Percentiles rank a stretch among this genome's conserved stretches.
Evolutionary conservation across 2,797 vertebrate species (phyloP).

Genomic region (Lemur catta): DNA sequence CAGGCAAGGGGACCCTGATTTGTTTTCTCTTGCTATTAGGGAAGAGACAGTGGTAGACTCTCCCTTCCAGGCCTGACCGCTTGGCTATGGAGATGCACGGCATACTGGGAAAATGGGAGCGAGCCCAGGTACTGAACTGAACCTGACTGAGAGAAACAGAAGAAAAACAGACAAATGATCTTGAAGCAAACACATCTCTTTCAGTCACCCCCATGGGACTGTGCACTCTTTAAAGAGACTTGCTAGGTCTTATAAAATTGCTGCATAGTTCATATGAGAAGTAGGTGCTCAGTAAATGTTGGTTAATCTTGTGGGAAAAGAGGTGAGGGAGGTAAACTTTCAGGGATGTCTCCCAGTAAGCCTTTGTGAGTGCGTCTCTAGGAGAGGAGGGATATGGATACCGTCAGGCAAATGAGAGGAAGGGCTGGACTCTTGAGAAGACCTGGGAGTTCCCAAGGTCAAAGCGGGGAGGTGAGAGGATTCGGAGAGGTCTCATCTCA

Average conservation of each 20-base stretch:
- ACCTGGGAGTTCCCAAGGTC: background rate
- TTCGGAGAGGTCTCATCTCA: background rate
- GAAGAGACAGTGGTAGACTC: background rate
- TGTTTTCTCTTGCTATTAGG: background rate
- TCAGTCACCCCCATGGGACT: background rate
- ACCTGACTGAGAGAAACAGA: background rate
- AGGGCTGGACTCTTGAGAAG: background rate
- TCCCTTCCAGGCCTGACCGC: background rate
- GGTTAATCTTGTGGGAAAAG: background rate
- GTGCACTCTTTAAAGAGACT: background rate
- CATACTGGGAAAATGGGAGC: background rate
- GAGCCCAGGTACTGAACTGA: background rate
- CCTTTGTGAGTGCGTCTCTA: background rate
- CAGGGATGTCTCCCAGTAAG: background rate
- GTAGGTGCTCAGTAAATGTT: background rate
- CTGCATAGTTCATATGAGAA: background rate
- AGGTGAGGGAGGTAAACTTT: background rate
- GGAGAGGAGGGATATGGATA: background rate
- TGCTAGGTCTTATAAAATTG: background rate
- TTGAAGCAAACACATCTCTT: background rate
- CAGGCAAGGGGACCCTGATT: background rate
- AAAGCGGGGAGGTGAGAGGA: background rate
- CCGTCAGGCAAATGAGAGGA: background rate
- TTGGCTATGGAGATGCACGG: background rate
- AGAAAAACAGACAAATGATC: background rate